Conservation (phyloP, 1,140 invertebrate species). For the Amyelois transitella region DNA sequence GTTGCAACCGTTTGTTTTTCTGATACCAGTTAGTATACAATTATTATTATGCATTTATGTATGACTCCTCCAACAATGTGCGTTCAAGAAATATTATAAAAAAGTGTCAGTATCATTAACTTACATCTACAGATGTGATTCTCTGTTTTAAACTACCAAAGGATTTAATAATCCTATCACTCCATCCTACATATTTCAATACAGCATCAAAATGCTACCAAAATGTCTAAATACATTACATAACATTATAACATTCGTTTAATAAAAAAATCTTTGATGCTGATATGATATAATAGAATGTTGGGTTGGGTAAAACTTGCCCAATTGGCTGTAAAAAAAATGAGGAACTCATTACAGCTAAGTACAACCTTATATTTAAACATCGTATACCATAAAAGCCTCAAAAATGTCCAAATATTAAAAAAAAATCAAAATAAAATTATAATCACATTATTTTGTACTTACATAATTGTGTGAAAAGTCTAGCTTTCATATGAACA, state of each 20-base stretch:
- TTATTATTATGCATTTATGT: constrained; percentile 8
- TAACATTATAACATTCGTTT: constrained; percentile 16
- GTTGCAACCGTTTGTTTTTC: not conserved
- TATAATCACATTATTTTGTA: constrained; percentile 53
- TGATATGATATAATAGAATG: constrained; percentile 18
- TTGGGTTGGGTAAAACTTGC: constrained; percentile 29
- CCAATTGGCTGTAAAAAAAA: constrained; percentile 37
- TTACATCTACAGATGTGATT: constrained; percentile 8
- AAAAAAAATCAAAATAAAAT: constrained; percentile 35
- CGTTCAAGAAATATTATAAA: not conserved
- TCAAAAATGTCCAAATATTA: constrained; percentile 63
- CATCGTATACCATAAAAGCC: constrained; percentile 73
- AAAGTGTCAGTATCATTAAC: not conserved
- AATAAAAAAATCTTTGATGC: constrained; percentile 20
- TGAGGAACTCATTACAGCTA: constrained; percentile 69
- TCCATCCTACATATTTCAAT: constrained; percentile 7
- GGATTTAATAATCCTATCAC: constrained; percentile 1
- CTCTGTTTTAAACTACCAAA: not conserved
- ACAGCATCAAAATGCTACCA: constrained; percentile 21
- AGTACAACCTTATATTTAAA: constrained; percentile 70
- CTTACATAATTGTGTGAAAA: constrained; percentile 28
- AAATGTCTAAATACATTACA: constrained; percentile 20
- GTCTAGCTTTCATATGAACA: not conserved
- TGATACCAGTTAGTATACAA: not conserved
- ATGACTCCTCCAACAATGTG: not conserved